Base-by-base conservation (phyloP, 2,888 invertebrate species). In the Limnephilus auricula region DNA sequence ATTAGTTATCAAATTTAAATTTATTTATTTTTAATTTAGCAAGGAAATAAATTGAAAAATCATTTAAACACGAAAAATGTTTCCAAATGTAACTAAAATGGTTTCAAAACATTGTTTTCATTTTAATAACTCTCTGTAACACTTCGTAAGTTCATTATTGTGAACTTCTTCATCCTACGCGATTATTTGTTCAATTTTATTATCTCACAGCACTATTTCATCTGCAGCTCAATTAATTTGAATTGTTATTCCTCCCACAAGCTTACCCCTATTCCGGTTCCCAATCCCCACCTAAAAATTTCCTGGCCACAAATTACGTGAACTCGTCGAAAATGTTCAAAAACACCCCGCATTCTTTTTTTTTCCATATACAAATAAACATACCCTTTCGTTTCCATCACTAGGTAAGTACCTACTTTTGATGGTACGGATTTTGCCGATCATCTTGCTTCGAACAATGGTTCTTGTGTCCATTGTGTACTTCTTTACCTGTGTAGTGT, bases 391-490 rank as follows among this genome's bases (percentile, higher is more conserved):
- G 2, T 65, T 65, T 65, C 25, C 65, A 65, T 2, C 65, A 65
- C 65, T n/a, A 65, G 25, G 65, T 6, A n/a, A 65, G 65, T 65
- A 65, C 9, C 2, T 65, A 65, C 25, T 65, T 65, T 65, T 65
- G 65, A 9, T 65, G 65, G 25, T 65, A 65, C 9, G 25, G 50
- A 65, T 65, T 82, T 82, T 32, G 82, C 32, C 82, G 32, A 82
- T 82, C 34, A n/a, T 32, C 82, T 32, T 34, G 15, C 82, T 15
- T 37, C 82, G 82, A 82, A 82, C 82, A 82, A 82, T 82, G 31
- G 86, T 31, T 86, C 45, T 32, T 25, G n/a, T 82, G 86, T 86
- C 86, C 50, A 86, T 86, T 86, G 86, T 82, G 32, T 86, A 32
- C 86, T 45, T 37, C 86, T 15, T 40, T 85, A 45, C 84, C 40